Base-by-base conservation (phyloP, 1,140 invertebrate species). In the Hylaeus volcanicus region DNA sequence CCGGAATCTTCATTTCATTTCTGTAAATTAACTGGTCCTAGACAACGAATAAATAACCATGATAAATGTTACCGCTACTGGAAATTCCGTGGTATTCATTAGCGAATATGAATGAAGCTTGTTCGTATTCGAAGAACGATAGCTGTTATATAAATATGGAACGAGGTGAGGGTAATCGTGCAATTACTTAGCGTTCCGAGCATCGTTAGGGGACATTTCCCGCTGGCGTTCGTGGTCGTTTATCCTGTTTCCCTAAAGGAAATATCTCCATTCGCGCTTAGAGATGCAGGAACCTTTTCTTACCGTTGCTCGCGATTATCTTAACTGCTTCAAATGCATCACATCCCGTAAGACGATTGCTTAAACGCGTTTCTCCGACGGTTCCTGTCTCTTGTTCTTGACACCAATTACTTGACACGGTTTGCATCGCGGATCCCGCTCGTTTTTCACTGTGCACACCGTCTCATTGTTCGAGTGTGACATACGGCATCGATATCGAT, bases 261-360 rank as follows among this genome's bases (percentile, higher is more conserved):
- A 82, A 82, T 43, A 60, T 82, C 45, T 64, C 2, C 64, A 56
- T 81, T 85, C 61, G 55, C 43, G 58, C 56, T 9, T 11, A 9
- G 14, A 2, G 12, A 37, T 60, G 63, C 75, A 26, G 60, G 74
- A 82, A 64, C 60, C 74, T 56, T 68, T 72, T 75, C 74, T 79
- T 74, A 68, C 63, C 72, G 77, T 66, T 83, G 53, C 81, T 65
- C 83, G 26, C 56, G 79, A 86, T 82, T 85, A 82, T 85, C 85
- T 86, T 86, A 86, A 86, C 85, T 79, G 75, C 53, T 66, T 85
- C 58, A 85, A 86, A 85, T 85, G 79, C 85, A 85, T 86, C 82
- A 86, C 85, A 86, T 86, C 85, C 85, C 85, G 85, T 86, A 85
- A 85, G 85, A 75, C 66, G 79, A 76, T 86, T 77, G 84, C 79